These are phyloP conservation scores for Xanthorhoe spadicearia DNA, from an alignment of 2,888 invertebrate species.

Conservation along the genomic window DNA sequence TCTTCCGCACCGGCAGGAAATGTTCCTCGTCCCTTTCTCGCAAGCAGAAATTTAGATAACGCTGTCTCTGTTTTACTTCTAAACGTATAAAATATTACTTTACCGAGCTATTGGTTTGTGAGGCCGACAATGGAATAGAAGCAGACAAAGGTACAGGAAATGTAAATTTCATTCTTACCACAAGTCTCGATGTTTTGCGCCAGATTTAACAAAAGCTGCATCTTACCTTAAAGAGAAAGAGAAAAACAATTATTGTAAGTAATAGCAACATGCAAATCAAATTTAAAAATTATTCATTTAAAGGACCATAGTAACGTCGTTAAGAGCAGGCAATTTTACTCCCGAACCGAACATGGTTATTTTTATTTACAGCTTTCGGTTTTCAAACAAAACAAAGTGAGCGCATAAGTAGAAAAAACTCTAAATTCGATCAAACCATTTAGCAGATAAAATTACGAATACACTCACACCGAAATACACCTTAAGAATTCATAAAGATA, in stretches of 20 bases:
- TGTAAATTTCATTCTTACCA: slow-evolving; percentile 15
- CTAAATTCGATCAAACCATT: too few relatives aligned
- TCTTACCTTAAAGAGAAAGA: slow-evolving; percentile 20
- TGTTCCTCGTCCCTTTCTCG: slow-evolving; percentile 51
- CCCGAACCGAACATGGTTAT: too few relatives aligned
- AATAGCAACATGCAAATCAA: background rate
- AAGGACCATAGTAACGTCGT: too few relatives aligned
- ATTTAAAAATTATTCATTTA: too few relatives aligned
- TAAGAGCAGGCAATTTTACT: too few relatives aligned
- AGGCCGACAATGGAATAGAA: background rate
- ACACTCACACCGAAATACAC: too few relatives aligned
- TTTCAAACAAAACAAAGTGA: too few relatives aligned
- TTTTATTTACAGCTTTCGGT: too few relatives aligned
- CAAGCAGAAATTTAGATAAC: slow-evolving; percentile 43
- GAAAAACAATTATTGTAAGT: background rate
- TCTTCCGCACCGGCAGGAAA: slow-evolving; percentile 70
- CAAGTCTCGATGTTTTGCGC: background rate
- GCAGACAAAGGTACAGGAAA: slow-evolving; percentile 8
- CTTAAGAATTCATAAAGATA: too few relatives aligned
- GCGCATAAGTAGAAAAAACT: too few relatives aligned
- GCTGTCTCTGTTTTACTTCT: slow-evolving; percentile 45
- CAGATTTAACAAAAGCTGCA: background rate
- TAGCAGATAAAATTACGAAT: too few relatives aligned
- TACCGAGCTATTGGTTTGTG: slow-evolving; percentile 13
- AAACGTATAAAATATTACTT: slow-evolving; percentile 23